Conservation (phyloP, 2,113 vertebrate species). For the Melozone crissalis region DNA sequence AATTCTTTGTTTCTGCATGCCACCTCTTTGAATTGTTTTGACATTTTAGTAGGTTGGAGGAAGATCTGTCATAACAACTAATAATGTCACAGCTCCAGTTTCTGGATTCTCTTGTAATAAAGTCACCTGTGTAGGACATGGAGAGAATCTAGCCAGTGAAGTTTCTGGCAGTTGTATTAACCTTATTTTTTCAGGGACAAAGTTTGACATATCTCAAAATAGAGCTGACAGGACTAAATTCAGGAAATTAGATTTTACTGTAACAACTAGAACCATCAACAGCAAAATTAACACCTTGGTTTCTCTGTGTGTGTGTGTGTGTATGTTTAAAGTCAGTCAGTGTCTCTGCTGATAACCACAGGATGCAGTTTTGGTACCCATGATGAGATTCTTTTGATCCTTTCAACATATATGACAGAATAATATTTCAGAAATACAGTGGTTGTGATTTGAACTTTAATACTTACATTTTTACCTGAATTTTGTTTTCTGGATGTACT, state of each 20-base stretch:
- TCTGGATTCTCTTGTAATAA: background rate
- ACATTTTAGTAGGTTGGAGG: background rate
- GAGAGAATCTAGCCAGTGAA: background rate
- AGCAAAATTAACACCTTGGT: background rate
- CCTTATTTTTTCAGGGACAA: background rate
- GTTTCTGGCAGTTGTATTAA: background rate
- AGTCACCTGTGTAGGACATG: background rate
- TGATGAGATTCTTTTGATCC: background rate
- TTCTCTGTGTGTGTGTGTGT: background rate
- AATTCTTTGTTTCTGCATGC: background rate
- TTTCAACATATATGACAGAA: background rate
- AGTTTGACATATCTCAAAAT: background rate
- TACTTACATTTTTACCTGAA: background rate
- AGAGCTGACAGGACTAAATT: background rate
- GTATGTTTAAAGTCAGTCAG: background rate
- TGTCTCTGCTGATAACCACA: background rate
- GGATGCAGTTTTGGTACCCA: background rate
- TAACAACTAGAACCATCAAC: background rate
- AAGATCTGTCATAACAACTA: background rate
- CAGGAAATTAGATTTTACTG: background rate
- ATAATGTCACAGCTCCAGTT: background rate
- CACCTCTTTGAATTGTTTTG: conserved; percentile 19
- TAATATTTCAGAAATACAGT: background rate
- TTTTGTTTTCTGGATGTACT: background rate
- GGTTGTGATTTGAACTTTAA: background rate